Base-by-base conservation (phyloP, 1,140 invertebrate species). In the Macrosteles quadrilineatus region DNA sequence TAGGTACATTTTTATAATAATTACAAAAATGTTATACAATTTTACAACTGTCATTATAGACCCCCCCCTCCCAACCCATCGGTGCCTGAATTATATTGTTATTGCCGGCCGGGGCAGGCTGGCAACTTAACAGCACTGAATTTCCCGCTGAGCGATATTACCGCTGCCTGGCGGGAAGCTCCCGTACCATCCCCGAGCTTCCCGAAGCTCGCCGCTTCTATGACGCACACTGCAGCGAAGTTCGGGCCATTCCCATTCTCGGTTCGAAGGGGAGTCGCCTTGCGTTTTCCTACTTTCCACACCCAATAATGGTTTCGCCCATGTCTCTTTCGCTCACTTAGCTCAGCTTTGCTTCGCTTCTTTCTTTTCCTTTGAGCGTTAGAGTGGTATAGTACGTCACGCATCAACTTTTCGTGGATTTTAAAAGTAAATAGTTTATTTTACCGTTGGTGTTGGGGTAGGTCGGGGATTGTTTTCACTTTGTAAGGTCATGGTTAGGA, bases 191-290 rank as follows among this genome's bases (percentile, higher is more conserved):
- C 32, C 64, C 45, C 21, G 29, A 19, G 29, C 62, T 27, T n/a
- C 66, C 66, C 27, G 66, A 67, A 67, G 66, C 47, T 29, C 31
- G n/a, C 27, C 66, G 40, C 32, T 36, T 21, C 64, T 66, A 21
- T 67, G 66, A 67, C 66, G 66, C 53, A 50, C 27, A 40, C 53
- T 67, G 45, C 66, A 50, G 66, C 30, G 53, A 50, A 67, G 43
- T 23, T 50, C n/a, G 17, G 53, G 30, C 25, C 70, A 36, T 19
- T n/a, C 40, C 19, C 55, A 63, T 43, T 63, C 55, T 43, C 32
- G 30, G 55, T 30, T 25, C 27, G 11, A 53, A 36, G 67, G 53
- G 68, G 68, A 59, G 68, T 43, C 11, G 59, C 53, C 57, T 69
- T 62, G 67, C 50, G 23, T 69, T 36, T 29, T 23, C 31, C 27